Conservation (phyloP, 2,113 vertebrate genomes). For the Ctenomys sociabilis region DNA sequence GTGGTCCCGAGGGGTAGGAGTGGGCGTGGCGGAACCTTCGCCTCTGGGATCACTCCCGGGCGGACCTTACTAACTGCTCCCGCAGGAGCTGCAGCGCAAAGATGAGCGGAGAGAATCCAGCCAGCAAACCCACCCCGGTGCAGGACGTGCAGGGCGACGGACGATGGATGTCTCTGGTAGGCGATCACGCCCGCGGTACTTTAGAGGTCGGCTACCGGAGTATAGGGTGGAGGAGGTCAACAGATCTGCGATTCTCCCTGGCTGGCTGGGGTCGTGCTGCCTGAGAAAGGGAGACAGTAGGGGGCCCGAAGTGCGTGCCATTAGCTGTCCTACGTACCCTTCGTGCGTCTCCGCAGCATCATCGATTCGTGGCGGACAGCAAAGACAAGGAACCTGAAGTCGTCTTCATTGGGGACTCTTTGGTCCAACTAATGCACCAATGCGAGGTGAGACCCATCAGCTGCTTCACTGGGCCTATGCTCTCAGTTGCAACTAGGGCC, state of each 20-base stretch:
- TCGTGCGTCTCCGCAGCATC: slow-evolving; percentile 85
- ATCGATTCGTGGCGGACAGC: slow-evolving; percentile 92
- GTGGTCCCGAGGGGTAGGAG: neutral
- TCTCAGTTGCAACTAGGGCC: neutral
- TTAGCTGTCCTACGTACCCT: neutral
- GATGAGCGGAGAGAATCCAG: slow-evolving; percentile 92
- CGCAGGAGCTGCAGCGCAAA: neutral
- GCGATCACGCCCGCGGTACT: slow-evolving; percentile 32
- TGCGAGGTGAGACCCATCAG: slow-evolving; percentile 87
- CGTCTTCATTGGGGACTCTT: slow-evolving; percentile 93
- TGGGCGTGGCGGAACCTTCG: slow-evolving; percentile 58
- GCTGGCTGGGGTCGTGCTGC: neutral
- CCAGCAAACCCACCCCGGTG: slow-evolving; percentile 90
- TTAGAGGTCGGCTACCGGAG: neutral
- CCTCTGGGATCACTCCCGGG: neutral
- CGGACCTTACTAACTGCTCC: neutral
- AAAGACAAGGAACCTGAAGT: slow-evolving; percentile 94
- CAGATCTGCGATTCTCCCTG: neutral
- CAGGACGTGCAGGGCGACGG: slow-evolving; percentile 91
- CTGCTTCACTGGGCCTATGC: neutral
- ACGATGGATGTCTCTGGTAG: slow-evolving; percentile 95
- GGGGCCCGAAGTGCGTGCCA: neutral
- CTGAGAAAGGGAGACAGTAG: neutral
- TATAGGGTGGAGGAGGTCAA: neutral
- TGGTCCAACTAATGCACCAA: slow-evolving; percentile 93